Percentiles rank a stretch among this genome's conserved stretches.
Evolutionary conservation across 2,113 vertebrate genomes (phyloP).

Genomic region (Platichthys stellatus): DNA sequence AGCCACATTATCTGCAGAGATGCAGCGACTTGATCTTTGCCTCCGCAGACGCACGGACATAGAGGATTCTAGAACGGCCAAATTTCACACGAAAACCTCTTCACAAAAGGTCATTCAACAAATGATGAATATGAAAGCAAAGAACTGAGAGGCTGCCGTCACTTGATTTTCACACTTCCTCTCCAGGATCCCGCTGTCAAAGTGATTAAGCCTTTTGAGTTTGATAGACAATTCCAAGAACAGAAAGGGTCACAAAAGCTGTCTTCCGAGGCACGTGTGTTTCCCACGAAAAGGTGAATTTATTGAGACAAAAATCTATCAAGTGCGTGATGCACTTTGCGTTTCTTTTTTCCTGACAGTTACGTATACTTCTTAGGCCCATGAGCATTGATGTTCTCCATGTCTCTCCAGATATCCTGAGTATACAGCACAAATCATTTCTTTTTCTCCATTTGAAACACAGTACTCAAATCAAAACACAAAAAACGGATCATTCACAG

Average conservation of each 20-base stretch:
- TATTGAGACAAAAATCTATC: constrained; percentile 94
- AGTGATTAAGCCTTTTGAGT: constrained; percentile 64
- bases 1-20: constrained; percentile 38
- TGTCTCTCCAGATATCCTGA: constrained; percentile 89
- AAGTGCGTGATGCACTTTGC: constrained; percentile 88
- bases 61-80: constrained; percentile 41
- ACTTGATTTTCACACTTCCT: constrained; percentile 53
- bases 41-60: constrained; percentile 5
- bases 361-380: constrained; percentile 86
- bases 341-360: constrained; percentile 86
- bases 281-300: constrained; percentile 91
- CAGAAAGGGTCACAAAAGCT: constrained; percentile 86
- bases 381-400: constrained; percentile 88
- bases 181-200: constrained; percentile 67
- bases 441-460: constrained; percentile 86
- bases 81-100: constrained; percentile 52
- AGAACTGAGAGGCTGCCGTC: constrained; percentile 50
- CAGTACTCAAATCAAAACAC: constrained; percentile 92
- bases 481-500: constrained; percentile 87
- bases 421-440: constrained; percentile 92
- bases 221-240: constrained; percentile 78
- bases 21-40: constrained; percentile 22
- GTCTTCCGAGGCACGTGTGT: constrained; percentile 91
- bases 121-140: constrained; percentile 35
- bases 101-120: constrained; percentile 53